These are phyloP conservation scores for Polyergus mexicanus DNA, from an alignment of 1,140 invertebrate species.

Conservation along the genomic window DNA sequence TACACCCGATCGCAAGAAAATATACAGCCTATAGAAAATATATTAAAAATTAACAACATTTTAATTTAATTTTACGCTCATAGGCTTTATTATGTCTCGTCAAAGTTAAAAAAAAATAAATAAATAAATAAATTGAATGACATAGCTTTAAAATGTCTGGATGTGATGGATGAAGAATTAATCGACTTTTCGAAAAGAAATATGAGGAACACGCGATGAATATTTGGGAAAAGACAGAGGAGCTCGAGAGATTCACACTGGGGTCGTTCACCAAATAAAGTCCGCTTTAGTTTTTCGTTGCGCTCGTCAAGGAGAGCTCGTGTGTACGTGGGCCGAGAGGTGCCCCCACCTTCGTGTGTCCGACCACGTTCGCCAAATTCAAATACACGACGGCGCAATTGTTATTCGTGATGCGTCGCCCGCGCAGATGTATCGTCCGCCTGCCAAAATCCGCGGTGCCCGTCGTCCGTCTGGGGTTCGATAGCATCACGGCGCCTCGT, in stretches of 20 bases:
- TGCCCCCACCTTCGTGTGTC: conserved; percentile 39
- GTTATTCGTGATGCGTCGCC: conserved; percentile 75
- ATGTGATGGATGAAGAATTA: conserved; percentile 25
- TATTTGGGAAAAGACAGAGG: conserved; percentile 26
- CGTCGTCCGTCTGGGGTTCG: conserved; percentile 52
- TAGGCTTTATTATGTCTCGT: neutral
- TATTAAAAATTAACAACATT: neutral
- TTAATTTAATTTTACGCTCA: neutral
- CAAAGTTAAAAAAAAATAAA: neutral
- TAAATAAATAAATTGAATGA: conserved; percentile 1
- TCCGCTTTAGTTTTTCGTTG: conserved; percentile 62
- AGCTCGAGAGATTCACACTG: neutral
- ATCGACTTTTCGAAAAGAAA: neutral
- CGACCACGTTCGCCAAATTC: conserved; percentile 76
- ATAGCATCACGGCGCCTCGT: conserved; percentile 71
- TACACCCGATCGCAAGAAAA: neutral
- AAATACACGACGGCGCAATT: conserved; percentile 75
- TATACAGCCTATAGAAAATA: neutral
- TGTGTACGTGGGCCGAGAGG: conserved; percentile 36
- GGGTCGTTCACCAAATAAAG: conserved; percentile 66
- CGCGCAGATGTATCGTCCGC: conserved; percentile 68
- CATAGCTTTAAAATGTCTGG: neutral
- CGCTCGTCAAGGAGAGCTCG: neutral
- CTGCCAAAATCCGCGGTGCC: conserved; percentile 75
- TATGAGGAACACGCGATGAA: conserved; percentile 24